Evolutionary conservation across 2,888 invertebrate species (phyloP), one percentile per base, ranked within the genome.

Genomic region (Trachelus troglodyta): DNA sequence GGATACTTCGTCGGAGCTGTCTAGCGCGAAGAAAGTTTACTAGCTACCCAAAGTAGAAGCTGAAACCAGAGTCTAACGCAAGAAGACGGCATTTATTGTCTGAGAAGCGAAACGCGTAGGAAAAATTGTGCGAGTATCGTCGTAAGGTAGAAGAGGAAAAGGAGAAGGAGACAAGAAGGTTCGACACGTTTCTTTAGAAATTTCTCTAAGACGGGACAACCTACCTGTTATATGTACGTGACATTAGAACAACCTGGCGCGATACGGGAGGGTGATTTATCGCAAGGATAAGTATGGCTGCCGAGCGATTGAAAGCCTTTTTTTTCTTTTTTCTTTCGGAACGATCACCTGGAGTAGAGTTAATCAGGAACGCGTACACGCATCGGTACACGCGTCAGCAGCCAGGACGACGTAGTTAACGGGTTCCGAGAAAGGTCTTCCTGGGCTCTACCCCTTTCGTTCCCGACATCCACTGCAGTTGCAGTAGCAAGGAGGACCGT

Each of bases 391-490:
- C 82, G 85, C 81, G 83, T 84, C 81, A 82, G 83, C 79, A 81
- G 83, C 33, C 33, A 71, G 31, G 71, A 71, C 71, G 81, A 86
- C 79, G 81, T 85, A 86, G 85, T 85, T 85, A 85, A 85, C 86
- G 81, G 82, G 80, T 86, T 86, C 85, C 85, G 82, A 83, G 85
- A 86, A 86, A 82, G 86, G 83, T 85, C 83, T 82, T 85, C 83
- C 81, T 56, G 56, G 56, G 56, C 23, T 15, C 56, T 56, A 56
- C 56, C 56, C 23, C 80, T 79, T 79, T 80, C 81, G 80, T 76
- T 76, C 79, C 73, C 79, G 81, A 84, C 82, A 80, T 82, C 81
- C 80, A 80, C 80, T 80, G 77, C 79, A 79, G 78, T 34, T 71
- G 56, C 56, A 23, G 56, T 56, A 56, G 56, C 56, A 56, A 23